phyloP scores from a whole-genome alignment of 2,888 invertebrate genomes.

The Epinotia brunnichana region DNA sequence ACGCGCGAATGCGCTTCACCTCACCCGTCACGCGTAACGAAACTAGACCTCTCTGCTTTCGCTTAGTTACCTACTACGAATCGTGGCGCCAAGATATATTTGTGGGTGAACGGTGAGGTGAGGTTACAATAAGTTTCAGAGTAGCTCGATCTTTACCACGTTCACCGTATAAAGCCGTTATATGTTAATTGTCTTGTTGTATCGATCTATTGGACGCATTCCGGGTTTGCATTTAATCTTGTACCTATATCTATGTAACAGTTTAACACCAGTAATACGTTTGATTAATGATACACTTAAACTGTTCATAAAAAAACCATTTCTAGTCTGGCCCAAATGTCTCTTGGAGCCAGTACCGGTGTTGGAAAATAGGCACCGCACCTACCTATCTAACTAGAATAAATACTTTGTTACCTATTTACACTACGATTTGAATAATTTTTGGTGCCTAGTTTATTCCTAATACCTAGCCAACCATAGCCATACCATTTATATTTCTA shows the following conservation, averaged over 20 bases:
- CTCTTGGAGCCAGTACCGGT: not conserved
- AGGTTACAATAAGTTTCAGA: too few species aligned
- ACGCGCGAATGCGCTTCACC: too few species aligned
- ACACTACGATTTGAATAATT: conserved; percentile 16
- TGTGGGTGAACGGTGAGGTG: too few species aligned
- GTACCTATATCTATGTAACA: conserved; percentile 4
- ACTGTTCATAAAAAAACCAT: conserved; percentile 3
- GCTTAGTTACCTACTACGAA: too few species aligned
- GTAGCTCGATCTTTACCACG: not conserved
- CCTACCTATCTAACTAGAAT: conserved; percentile 20
- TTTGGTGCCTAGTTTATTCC: conserved; percentile 12
- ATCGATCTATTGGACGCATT: conserved; percentile 21
- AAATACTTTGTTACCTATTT: conserved; percentile 23
- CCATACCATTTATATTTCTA: conserved; percentile 12
- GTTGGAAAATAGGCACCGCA: conserved; percentile 13
- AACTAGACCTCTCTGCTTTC: too few species aligned
- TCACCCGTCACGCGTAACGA: too few species aligned
- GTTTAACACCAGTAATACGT: conserved; percentile 4
- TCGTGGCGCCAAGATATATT: too few species aligned
- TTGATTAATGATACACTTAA: not conserved
- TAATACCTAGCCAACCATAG: conserved; percentile 24
- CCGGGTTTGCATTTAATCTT: not conserved
- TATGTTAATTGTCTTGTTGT: not conserved
- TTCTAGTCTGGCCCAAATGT: conserved; percentile 1
- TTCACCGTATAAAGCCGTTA: not conserved